phyloP scores from a whole-genome alignment of 1,140 invertebrate genomes.

The Dreissena rostriformis region DNA sequence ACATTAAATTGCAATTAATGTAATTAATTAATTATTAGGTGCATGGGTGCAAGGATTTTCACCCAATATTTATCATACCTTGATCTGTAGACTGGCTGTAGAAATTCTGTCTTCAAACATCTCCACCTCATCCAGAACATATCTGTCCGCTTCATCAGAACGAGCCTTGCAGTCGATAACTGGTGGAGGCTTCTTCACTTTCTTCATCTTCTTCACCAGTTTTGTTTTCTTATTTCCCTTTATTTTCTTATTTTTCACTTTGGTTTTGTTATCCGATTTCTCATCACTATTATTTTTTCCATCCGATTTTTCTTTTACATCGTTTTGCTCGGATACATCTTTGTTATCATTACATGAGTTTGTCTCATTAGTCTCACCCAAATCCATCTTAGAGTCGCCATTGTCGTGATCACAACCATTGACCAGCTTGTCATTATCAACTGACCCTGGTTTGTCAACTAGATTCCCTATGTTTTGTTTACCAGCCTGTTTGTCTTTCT shows the following conservation, averaged over 20 bases:
- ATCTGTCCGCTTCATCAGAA: slow-evolving; percentile 87
- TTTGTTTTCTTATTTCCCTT: slow-evolving; percentile 46
- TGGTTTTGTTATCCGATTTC: slow-evolving; percentile 25
- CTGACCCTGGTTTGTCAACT: not conserved
- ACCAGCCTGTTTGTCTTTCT: slow-evolving; percentile 15
- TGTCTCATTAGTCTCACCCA: not conserved
- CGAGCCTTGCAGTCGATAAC: slow-evolving; percentile 84
- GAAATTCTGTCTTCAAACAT: slow-evolving; percentile 95
- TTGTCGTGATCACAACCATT: not conserved
- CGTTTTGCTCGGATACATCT: not conserved
- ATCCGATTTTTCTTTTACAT: slow-evolving; percentile 8
- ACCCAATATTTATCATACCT: slow-evolving; percentile 75
- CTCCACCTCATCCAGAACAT: slow-evolving; percentile 93
- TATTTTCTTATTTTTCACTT: slow-evolving; percentile 21
- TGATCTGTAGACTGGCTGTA: slow-evolving; percentile 96
- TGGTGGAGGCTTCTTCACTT: slow-evolving; percentile 61
- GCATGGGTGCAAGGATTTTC: no score
- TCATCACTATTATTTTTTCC: slow-evolving; percentile 18
- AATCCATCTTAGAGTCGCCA: no score
- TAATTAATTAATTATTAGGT: no score
- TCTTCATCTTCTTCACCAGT: slow-evolving; percentile 50
- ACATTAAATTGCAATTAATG: no score
- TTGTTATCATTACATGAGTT: not conserved
- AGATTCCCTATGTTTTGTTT: not conserved
- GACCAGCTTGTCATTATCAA: slow-evolving; percentile 8